Evolutionary conservation across 2,797 vertebrate species (phyloP), one percentile per base, ranked within the genome.

Genomic region (Acanthis flammea): DNA sequence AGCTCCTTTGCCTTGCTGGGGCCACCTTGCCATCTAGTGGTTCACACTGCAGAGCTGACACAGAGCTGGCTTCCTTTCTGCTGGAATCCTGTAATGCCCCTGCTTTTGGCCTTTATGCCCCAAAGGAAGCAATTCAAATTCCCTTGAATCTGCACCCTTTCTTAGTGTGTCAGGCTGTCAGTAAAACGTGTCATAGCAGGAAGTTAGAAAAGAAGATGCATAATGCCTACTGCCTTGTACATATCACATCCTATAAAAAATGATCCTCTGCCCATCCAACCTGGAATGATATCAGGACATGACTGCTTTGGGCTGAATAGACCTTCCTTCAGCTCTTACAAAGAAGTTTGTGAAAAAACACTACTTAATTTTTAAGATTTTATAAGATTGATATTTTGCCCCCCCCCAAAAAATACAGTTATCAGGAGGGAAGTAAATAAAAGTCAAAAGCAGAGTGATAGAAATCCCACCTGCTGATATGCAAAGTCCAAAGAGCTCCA

Each of bases 21-120:
- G 19, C 76, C 82, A 71, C 87, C 70, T 90, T 94, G 94, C 95
- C 95, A 93, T 77, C 96, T 97, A 95, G 94, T 50, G 95, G 95
- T 25, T 77, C 61, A 8, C 42, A 1, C 30, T 19, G 3, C n/a
- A 13, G 63, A 37, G n/a, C 37, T 51, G 62, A 54, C 27, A 22
- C 15, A 33, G 30, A 61, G 48, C 31, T 28, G 35, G 27, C 2
- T 2, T 65, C 4, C 2, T 44, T 50, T 42, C 67, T 60, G n/a
- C 47, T 60, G 27, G 7, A 11, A 22, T n/a, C 17, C 15, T n/a
- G 24, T 10, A 2, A 14, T 1, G 9, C 3, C 37, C 8, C 0
- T 24, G 27, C 18, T 44, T 47, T 91, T 7, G 6, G 47, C 57
- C 1, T 0, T 37, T 48, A 19, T 1, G 3, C 30, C 4, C 41